These are phyloP conservation scores for Pterois miles DNA, from an alignment of 2,797 vertebrate genomes.

Conservation along the genomic window DNA sequence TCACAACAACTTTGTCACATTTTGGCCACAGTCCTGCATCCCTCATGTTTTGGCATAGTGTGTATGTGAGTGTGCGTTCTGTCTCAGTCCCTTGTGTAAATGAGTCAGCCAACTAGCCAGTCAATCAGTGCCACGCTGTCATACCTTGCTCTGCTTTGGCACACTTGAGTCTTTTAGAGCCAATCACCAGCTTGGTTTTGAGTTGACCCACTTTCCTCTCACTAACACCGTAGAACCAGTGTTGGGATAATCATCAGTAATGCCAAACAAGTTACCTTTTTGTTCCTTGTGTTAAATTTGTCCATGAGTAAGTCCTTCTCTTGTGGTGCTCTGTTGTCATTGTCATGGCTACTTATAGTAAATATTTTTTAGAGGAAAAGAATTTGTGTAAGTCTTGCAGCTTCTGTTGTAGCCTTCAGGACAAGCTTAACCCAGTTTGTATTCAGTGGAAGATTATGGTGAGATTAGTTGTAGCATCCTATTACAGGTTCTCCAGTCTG, in stretches of 20 bases:
- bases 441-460: slow-evolving; percentile 60
- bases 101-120: neutral
- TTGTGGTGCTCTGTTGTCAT: neutral
- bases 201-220: slow-evolving; percentile 49
- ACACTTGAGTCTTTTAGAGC: slow-evolving; percentile 5
- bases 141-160: slow-evolving; percentile 8
- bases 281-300: neutral
- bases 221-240: slow-evolving; percentile 7
- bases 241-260: neutral
- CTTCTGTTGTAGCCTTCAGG: slow-evolving; percentile 22
- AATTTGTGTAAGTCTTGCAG: neutral
- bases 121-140: neutral
- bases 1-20: neutral
- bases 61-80: neutral
- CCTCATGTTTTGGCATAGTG: slow-evolving; percentile 1
- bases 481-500: slow-evolving; percentile 51
- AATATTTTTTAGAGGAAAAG: neutral
- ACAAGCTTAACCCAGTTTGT: slow-evolving; percentile 65
- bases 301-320: neutral
- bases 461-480: slow-evolving; percentile 68
- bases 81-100: slow-evolving; percentile 20
- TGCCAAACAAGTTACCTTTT: neutral
- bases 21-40: neutral
- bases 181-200: slow-evolving; percentile 6
- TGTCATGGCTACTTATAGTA: neutral